Percentiles rank a stretch among this genome's conserved stretches.
phyloP scores from a whole-genome alignment of 2,113 vertebrate genomes.

The Mobula birostris region DNA sequence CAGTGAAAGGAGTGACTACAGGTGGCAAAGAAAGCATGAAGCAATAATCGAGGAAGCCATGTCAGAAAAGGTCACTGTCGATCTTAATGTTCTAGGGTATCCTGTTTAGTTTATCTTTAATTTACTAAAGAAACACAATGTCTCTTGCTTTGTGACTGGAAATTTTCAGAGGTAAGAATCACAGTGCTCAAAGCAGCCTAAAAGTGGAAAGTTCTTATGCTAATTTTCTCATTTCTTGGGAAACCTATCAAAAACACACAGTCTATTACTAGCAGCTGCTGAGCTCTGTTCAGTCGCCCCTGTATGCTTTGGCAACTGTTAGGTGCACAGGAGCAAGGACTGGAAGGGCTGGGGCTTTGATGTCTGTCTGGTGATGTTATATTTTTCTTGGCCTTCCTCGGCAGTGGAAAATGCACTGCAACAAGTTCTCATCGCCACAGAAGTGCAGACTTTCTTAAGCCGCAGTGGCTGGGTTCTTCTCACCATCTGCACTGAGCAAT shows the following conservation, averaged over 20 bases:
- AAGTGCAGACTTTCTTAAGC: constrained; percentile 52
- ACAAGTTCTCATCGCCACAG: constrained; percentile 54
- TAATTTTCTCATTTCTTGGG: constrained; percentile 55
- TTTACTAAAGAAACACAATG: constrained; percentile 1
- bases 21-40: neutral
- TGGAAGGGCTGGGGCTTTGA: constrained; percentile 61
- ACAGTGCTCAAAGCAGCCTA: constrained; percentile 47
- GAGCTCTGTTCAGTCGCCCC: constrained; percentile 47
- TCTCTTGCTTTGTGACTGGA: neutral
- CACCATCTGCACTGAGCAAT: constrained; percentile 60
- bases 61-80: neutral
- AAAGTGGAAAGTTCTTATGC: constrained; percentile 62
- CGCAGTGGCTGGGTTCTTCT: constrained; percentile 57
- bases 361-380: constrained; percentile 65
- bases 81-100: neutral
- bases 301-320: constrained; percentile 60
- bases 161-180: neutral
- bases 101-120: constrained; percentile 1
- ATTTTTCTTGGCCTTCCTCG: constrained; percentile 71
- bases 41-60: neutral
- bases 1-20: neutral
- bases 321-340: constrained; percentile 65
- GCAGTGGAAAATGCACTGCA: constrained; percentile 70
- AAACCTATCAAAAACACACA: constrained; percentile 57
- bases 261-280: constrained; percentile 49